Conservation (phyloP, 2,888 invertebrate genomes). For the Cephus pulcher region DNA sequence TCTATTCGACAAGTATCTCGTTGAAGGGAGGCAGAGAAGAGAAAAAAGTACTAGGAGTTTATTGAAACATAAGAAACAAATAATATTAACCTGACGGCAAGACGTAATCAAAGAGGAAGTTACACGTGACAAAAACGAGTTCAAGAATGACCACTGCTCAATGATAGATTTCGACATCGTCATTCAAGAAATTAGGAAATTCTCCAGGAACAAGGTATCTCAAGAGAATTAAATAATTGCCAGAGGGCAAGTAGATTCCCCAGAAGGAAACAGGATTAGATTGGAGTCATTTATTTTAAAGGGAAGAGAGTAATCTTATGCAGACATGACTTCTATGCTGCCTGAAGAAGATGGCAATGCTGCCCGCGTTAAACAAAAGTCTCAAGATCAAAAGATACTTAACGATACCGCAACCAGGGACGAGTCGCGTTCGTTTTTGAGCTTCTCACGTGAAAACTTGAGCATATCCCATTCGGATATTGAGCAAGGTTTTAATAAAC, state of each 20-base stretch:
- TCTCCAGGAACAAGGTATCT: background rate
- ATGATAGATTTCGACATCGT: background rate
- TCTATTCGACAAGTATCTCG: background rate
- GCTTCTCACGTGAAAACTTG: conserved; percentile 58
- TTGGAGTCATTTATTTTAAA: background rate
- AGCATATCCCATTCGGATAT: conserved; percentile 56
- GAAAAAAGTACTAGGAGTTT: background rate
- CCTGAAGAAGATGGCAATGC: conserved; percentile 38
- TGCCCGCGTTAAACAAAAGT: conserved; percentile 41
- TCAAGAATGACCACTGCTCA: background rate
- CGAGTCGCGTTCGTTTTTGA: conserved; percentile 54
- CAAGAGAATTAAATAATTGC: background rate
- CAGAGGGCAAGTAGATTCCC: background rate
- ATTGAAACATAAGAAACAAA: background rate
- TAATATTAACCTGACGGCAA: background rate
- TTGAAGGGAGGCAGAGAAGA: background rate
- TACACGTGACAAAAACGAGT: background rate
- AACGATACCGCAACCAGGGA: conserved; percentile 28
- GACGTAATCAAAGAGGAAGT: background rate
- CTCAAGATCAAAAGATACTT: conserved; percentile 23
- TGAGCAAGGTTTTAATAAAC: conserved; percentile 54
- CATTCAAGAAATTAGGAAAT: background rate
- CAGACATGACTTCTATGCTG: conserved; percentile 47
- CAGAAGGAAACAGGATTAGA: background rate
- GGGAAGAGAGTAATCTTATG: background rate